Evolutionary conservation across 2,797 vertebrate genomes (phyloP).

Genomic region (Poecile montanus): DNA sequence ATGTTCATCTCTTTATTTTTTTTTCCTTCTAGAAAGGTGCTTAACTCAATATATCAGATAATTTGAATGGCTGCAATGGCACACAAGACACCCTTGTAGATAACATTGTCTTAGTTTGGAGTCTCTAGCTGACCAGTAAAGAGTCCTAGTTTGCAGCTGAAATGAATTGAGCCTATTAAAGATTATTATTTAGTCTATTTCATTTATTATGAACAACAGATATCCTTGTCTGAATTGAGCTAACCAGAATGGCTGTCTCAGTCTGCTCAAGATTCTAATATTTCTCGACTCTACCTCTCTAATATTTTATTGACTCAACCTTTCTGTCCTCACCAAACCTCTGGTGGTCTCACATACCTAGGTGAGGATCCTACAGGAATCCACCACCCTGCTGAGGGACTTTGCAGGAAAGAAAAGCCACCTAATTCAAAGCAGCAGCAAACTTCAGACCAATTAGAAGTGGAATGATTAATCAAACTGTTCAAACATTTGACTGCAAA

Average conservation of each 20-base stretch:
- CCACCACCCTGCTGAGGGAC: not conserved
- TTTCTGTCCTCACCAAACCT: not conserved
- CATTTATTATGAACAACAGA: not conserved
- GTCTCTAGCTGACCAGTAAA: not conserved
- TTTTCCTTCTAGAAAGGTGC: not conserved
- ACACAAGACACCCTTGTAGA: not conserved
- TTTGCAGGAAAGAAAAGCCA: not conserved
- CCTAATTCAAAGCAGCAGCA: not conserved
- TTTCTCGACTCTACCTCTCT: not conserved
- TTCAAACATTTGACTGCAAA: slow-evolving; percentile 14
- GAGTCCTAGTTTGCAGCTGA: not conserved
- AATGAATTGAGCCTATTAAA: not conserved
- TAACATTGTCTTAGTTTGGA: not conserved
- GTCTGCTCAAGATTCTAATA: not conserved
- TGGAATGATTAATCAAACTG: not conserved
- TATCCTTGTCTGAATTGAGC: not conserved
- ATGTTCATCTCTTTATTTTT: not conserved
- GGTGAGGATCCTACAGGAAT: not conserved
- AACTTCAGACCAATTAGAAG: not conserved
- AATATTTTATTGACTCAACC: not conserved
- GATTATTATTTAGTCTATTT: not conserved
- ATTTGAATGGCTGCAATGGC: not conserved
- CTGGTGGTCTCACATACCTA: not conserved
- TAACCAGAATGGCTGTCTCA: not conserved
- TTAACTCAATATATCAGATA: not conserved